phyloP scores from a whole-genome alignment of 2,113 vertebrate species.

The Collichthys lucidus region DNA sequence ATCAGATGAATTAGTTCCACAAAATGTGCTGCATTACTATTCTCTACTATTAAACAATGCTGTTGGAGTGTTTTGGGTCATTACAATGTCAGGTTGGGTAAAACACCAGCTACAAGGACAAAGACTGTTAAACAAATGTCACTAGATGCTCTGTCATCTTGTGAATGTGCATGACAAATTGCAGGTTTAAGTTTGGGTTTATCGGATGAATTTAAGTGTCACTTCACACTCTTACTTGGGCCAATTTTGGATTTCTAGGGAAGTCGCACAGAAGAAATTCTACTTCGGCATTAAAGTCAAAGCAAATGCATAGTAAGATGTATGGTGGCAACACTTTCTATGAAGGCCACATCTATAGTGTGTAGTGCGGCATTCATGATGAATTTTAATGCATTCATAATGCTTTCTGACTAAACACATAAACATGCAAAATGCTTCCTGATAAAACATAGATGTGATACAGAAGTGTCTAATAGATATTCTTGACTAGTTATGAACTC shows the following conservation, averaged over 20 bases:
- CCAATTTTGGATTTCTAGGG: not conserved
- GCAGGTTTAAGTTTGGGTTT: not conserved
- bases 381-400: too few relatives aligned
- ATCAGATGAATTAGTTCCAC: not conserved
- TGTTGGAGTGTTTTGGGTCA: not conserved
- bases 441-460: too few relatives aligned
- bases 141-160: not conserved
- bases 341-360: too few relatives aligned
- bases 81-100: not conserved
- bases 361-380: too few relatives aligned
- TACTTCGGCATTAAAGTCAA: not conserved
- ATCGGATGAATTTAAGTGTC: not conserved
- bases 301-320: not conserved
- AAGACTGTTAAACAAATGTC: not conserved
- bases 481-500: too few relatives aligned
- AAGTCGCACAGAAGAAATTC: not conserved
- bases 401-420: too few relatives aligned
- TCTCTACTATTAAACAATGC: not conserved
- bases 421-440: too few relatives aligned
- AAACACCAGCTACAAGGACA: not conserved
- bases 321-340: too few relatives aligned
- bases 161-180: not conserved
- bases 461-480: too few relatives aligned
- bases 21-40: not conserved
- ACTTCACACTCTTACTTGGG: not conserved